Evolutionary conservation across 2,888 invertebrate species (phyloP), one percentile per base, ranked within the genome.

Genomic region (Aradus depressus): DNA sequence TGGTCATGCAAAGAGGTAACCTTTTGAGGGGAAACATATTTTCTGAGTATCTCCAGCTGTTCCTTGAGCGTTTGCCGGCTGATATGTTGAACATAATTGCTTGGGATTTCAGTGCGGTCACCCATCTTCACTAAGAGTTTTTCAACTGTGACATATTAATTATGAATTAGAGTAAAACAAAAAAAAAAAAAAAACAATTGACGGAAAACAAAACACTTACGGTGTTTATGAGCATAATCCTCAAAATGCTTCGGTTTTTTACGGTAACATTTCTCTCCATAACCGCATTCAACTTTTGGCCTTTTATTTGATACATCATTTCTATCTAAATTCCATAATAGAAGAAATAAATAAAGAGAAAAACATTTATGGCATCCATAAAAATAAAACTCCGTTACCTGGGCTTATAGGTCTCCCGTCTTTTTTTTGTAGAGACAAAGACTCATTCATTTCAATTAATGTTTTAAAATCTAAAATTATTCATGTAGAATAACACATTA

Each of bases 161-260:
- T 1, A 37, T 38, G 6, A 16, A 49, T 14, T 32, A 10, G 2
- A 16, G n/a, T 32, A 21, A 25, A 26, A 21, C 1, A 14, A 14
- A 23, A 43, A 25, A 41, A 32, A 3, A 1, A 8, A 18, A 18
- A n/a, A 32, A 25, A 28, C 31, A 4, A 8, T 14, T 22, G 23
- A 12, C 21, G 10, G 10, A 19, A 8, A 42, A 21, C 22, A 10
- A 4, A 22, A 35, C 57, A 70, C 76, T 76, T 73, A 88, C 88
- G 75, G 64, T 87, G 84, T 6, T 79, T 75, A 72, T 92, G 92
- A 28, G 75, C 74, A 66, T 76, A 89, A 66, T 90, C 84, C 54
- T 74, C 74, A 55, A 90, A 84, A 68, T 93, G 93, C 51, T 80
- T 76, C 1, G 87, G 86, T 70, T 90, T 91, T 62, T 79, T 77